Evolutionary conservation across 2,888 invertebrate species (phyloP), one percentile per base, ranked within the genome.

Genomic region (Cheilosia soror): DNA sequence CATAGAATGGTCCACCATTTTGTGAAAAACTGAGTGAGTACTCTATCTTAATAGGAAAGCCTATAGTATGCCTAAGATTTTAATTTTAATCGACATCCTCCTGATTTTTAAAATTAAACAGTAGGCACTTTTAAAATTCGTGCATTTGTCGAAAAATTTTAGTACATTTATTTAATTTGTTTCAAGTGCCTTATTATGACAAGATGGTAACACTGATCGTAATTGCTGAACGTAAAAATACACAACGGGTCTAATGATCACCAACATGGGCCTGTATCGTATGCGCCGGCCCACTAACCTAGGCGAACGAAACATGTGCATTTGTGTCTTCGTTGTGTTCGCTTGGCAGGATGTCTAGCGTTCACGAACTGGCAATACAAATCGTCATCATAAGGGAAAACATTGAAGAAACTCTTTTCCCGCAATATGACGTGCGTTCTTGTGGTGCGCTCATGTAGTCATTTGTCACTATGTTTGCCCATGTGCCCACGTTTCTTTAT

Each of bases 371-470:
- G 25, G 63, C 40, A 25, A 81, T 81, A 81, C 85, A 85, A 85
- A 85, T 85, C 60, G 85, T 76, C 81, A 53, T 81, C 76, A 85
- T 85, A 81, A 81, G 81, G 13, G 81, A 66, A 44, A 81, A 85
- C 85, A 85, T 81, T 51, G 66, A 20, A 29, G 31, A 40, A 66
- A 79, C 49, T 20, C 13, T 49, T 58, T 57, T 69, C 62, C 68
- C 53, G 57, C 62, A 37, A 60, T 51, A 20, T 33, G 44, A 29
- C 20, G 49, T 55, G 62, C 62, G 66, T 73, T 44, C 73, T 72
- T 68, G 71, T 76, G 68, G 72, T 51, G 81, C 29, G 62, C 49
- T 29, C 81, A 68, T 85, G 85, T 85, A 68, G 62, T 49, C 72
- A 85, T 85, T 85, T 81, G 85, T 85, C 85, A 72, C 53, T 76